These are phyloP conservation scores for Channa maculata DNA, from an alignment of 2,113 vertebrate species.

Conservation along the genomic window DNA sequence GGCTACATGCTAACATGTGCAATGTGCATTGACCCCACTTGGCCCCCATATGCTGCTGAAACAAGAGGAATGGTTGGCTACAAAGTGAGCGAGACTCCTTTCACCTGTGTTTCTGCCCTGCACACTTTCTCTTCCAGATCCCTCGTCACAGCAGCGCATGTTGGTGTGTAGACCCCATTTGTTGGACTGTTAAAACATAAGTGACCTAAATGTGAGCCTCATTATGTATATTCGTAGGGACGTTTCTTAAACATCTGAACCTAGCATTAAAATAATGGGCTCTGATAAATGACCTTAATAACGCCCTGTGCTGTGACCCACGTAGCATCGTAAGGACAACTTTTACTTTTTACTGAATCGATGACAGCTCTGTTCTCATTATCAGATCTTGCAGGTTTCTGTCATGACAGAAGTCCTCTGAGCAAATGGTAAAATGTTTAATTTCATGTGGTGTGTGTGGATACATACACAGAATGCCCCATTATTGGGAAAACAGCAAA, in stretches of 20 bases:
- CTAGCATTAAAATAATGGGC: not conserved
- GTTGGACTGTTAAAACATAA: constrained; percentile 37
- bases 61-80: constrained; percentile 54
- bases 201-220: not conserved
- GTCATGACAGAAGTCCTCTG: constrained; percentile 55
- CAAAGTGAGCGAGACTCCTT: constrained; percentile 53
- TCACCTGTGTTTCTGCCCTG: constrained; percentile 46
- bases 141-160: constrained; percentile 22
- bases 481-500: constrained; percentile 40
- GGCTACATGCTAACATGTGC: constrained; percentile 63
- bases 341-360: constrained; percentile 46
- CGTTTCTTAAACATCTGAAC: constrained; percentile 5
- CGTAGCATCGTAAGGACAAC: constrained; percentile 10
- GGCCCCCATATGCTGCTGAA: constrained; percentile 74
- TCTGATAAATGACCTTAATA: constrained; percentile 15
- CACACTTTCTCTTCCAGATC: constrained; percentile 48
- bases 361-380: constrained; percentile 45
- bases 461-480: constrained; percentile 58
- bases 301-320: constrained; percentile 22
- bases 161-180: constrained; percentile 56
- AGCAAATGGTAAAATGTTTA: constrained; percentile 48
- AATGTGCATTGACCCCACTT: constrained; percentile 72
- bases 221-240: not conserved
- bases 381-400: constrained; percentile 54
- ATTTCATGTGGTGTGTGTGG: constrained; percentile 37